Conservation (phyloP, 2,888 invertebrate genomes). For the Acholoe squamosa region DNA sequence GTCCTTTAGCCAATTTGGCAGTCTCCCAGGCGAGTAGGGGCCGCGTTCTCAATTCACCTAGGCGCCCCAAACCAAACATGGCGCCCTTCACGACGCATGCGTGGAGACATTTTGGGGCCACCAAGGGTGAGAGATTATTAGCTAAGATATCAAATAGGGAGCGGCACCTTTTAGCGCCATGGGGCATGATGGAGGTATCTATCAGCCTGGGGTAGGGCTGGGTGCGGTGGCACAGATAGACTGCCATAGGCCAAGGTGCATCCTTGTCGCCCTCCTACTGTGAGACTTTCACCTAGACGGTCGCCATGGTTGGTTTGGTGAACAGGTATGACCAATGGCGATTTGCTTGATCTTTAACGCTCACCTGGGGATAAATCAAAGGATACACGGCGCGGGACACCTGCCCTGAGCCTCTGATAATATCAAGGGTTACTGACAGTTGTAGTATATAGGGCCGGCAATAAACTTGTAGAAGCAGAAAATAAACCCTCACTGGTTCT, state of each 20-base stretch:
- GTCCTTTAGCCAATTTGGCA: slow-evolving; percentile 10
- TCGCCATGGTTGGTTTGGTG: neutral
- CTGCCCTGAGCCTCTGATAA: neutral
- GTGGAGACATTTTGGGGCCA: neutral
- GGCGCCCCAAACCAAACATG: neutral
- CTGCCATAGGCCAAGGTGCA: no score
- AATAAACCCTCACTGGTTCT: neutral
- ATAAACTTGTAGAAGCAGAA: neutral
- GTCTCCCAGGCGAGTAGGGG: neutral
- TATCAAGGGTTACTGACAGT: neutral
- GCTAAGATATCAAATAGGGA: neutral
- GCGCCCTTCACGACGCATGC: neutral
- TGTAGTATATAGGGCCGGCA: neutral
- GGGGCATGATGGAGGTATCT: neutral
- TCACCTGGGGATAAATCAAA: neutral
- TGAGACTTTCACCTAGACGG: neutral
- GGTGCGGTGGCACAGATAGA: neutral
- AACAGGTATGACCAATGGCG: slow-evolving; percentile 37
- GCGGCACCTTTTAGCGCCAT: neutral
- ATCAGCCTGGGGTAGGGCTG: neutral
- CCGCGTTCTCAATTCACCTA: neutral
- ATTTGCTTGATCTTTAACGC: neutral
- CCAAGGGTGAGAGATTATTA: neutral
- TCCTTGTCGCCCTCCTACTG: neutral
- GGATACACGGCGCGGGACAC: neutral